Evolutionary conservation across 2,113 vertebrate species (phyloP).

Genomic region (Passer domesticus): DNA sequence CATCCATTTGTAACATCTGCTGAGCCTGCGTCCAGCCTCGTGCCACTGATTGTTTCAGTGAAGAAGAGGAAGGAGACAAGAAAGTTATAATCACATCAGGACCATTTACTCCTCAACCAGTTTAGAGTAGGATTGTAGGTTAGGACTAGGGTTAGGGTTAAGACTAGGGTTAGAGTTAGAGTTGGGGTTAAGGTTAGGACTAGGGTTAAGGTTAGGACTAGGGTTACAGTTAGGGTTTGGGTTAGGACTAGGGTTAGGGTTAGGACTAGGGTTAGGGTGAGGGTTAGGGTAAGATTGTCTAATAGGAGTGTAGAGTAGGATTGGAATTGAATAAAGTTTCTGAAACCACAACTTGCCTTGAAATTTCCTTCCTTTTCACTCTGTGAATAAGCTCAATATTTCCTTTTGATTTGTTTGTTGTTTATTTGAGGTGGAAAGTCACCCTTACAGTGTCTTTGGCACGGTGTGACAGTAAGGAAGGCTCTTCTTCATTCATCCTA

Average conservation of each 20-base stretch:
- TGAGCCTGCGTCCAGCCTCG: background rate
- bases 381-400: constrained; percentile 54
- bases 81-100: background rate
- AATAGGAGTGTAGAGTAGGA: background rate
- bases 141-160: no score
- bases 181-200: no score
- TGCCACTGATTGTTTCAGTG: background rate
- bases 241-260: no score
- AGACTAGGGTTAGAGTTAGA: no score
- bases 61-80: background rate
- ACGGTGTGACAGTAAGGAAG: background rate
- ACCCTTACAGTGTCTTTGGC: no score
- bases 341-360: constrained; percentile 47
- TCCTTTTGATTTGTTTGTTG: constrained; percentile 60
- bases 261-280: no score
- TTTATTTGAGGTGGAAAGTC: no score
- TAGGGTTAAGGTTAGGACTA: no score
- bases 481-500: no score
- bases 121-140: constrained; percentile 33
- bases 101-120: no score
- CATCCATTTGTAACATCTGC: background rate
- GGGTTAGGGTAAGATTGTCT: background rate
- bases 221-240: no score
- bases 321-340: constrained; percentile 54
- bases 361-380: constrained; percentile 19